Percentiles rank a stretch among this genome's conserved stretches.
Evolutionary conservation across 2,113 vertebrate species (phyloP).

Genomic region (Gopherus flavomarginatus): DNA sequence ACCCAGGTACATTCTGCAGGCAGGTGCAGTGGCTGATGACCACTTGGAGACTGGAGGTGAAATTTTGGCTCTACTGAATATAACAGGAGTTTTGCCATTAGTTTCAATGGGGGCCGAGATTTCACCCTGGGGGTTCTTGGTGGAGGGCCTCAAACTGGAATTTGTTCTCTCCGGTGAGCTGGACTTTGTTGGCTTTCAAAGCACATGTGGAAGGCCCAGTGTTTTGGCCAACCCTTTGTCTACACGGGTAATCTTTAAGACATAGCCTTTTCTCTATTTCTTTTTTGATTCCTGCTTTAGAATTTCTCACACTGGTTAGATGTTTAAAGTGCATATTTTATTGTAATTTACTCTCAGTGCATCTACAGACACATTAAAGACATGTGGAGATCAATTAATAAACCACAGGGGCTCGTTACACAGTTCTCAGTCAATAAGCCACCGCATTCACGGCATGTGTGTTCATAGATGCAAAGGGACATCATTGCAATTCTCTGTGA

Average conservation of each 20-base stretch:
- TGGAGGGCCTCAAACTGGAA: not conserved
- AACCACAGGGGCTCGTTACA: fast-evolving
- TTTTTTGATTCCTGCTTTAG: fast-evolving
- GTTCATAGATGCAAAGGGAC: fast-evolving
- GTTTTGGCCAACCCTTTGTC: not conserved
- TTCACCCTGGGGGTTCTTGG: not conserved
- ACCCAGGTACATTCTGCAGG: not conserved
- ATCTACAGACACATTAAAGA: fast-evolving
- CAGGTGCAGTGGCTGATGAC: not conserved
- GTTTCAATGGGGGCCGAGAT: not conserved
- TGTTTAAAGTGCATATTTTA: fast-evolving
- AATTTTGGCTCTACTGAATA: not conserved
- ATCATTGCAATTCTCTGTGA: fast-evolving
- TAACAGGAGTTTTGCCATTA: not conserved
- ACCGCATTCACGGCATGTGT: fast-evolving
- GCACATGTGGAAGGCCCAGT: fast-evolving
- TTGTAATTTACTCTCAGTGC: not conserved
- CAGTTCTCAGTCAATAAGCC: fast-evolving
- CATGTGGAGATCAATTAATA: fast-evolving
- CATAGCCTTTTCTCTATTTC: not conserved
- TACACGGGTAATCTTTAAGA: fast-evolving
- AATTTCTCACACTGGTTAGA: fast-evolving
- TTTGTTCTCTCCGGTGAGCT: not conserved
- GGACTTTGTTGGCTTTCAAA: not conserved
- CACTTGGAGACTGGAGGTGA: not conserved